phyloP scores from a whole-genome alignment of 2,113 vertebrate genomes.

The Hiodon tergisus region DNA sequence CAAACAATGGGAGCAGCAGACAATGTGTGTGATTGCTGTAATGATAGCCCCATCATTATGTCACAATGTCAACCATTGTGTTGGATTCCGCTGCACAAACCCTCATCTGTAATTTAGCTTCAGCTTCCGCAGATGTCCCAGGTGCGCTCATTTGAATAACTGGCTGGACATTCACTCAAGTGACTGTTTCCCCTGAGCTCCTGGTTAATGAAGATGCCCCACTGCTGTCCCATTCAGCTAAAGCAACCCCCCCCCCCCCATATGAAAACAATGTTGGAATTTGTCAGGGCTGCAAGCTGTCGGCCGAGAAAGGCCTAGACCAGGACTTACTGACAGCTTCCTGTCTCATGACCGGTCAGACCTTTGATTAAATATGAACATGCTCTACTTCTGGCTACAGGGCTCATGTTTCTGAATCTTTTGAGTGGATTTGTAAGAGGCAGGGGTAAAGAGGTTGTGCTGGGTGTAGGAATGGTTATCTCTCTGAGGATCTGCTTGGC shows the following conservation, averaged over 20 bases:
- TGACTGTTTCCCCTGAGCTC: conserved; percentile 27
- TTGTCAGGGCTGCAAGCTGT: conserved; percentile 43
- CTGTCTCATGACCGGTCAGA: conserved; percentile 34
- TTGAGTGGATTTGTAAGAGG: conserved; percentile 32
- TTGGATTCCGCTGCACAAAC: conserved; percentile 26
- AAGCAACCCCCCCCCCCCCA: background rate
- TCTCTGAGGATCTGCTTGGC: too few species aligned
- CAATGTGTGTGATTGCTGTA: conserved; percentile 20
- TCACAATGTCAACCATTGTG: conserved; percentile 36
- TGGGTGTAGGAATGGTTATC: too few species aligned
- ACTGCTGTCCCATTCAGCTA: conserved; percentile 25
- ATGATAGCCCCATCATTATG: conserved; percentile 11
- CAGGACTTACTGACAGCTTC: conserved; percentile 36
- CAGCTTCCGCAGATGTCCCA: conserved; percentile 47
- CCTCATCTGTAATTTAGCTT: conserved; percentile 29
- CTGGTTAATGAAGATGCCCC: conserved; percentile 36
- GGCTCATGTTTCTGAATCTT: conserved; percentile 54
- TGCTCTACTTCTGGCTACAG: conserved; percentile 40
- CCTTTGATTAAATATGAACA: conserved; percentile 59
- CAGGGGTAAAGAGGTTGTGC: background rate
- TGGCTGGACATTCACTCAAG: conserved; percentile 38
- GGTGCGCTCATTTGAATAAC: conserved; percentile 45
- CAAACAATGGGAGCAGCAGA: conserved; percentile 34
- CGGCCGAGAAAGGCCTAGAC: conserved; percentile 48
- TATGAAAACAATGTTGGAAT: conserved; percentile 43